A percentile compares a stretch with the other conserved stretches of the same genome.
Conservation (phyloP, 1,140 invertebrate species). For the Mycetomoellerius zeteki region DNA sequence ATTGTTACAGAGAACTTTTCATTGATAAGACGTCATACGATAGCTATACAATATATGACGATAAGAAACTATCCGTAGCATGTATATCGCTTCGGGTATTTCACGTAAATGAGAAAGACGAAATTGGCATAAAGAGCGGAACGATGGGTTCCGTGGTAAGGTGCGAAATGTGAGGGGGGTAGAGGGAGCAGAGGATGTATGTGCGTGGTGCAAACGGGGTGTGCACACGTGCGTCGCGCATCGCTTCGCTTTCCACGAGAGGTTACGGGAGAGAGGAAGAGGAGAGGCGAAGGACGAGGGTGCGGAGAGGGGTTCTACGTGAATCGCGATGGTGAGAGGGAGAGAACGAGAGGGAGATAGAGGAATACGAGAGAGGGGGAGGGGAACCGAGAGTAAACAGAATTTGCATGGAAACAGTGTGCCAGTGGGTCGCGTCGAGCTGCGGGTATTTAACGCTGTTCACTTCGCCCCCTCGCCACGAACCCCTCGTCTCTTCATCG, state of each 20-base stretch:
- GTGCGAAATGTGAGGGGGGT: constrained; percentile 11
- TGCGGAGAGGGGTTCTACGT: constrained; percentile 49
- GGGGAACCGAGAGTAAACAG: constrained; percentile 82
- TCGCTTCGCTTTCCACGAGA: constrained; percentile 66
- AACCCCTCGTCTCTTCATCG: constrained; percentile 44
- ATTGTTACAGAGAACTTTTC: neutral
- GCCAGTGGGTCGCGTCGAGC: constrained; percentile 83
- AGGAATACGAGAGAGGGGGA: constrained; percentile 12
- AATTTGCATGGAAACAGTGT: constrained; percentile 86
- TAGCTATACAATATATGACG: neutral
- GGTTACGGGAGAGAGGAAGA: constrained; percentile 37
- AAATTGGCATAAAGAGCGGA: constrained; percentile 67
- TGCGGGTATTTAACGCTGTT: constrained; percentile 81
- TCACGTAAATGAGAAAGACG: constrained; percentile 55
- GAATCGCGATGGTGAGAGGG: constrained; percentile 57
- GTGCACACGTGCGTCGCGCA: constrained; percentile 75
- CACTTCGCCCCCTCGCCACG: constrained; percentile 40
- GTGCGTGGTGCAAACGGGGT: constrained; percentile 66
- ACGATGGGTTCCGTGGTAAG: constrained; percentile 62
- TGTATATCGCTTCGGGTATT: neutral
- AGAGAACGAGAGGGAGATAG: constrained; percentile 43
- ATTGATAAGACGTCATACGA: neutral
- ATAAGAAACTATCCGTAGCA: neutral
- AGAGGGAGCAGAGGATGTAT: constrained; percentile 16
- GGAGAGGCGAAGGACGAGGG: constrained; percentile 51